phyloP scores from a whole-genome alignment of 2,888 invertebrate genomes.

The Priocnemis perturbator region DNA sequence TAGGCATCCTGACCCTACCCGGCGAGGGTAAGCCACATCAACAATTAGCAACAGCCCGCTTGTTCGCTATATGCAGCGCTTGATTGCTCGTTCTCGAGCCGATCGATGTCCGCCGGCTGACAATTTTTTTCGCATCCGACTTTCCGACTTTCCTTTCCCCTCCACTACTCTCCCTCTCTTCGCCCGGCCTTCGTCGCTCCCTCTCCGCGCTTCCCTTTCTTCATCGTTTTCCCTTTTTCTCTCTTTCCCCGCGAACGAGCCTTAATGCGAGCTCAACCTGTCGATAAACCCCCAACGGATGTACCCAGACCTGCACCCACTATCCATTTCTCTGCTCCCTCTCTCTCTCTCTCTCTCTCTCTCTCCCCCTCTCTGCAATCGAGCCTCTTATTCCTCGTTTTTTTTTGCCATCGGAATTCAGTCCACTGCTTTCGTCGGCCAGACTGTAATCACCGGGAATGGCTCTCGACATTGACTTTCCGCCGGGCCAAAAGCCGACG shows the following conservation, averaged over 20 bases:
- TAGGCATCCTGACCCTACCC: slow-evolving; percentile 7
- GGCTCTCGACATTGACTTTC: slow-evolving; percentile 38
- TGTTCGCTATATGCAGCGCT: slow-evolving; percentile 25
- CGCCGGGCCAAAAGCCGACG: neutral
- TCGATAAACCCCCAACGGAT: slow-evolving; percentile 56
- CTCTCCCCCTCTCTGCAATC: slow-evolving; percentile 7
- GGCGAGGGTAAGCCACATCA: slow-evolving; percentile 12
- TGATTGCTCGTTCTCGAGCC: slow-evolving; percentile 42
- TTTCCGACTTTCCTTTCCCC: neutral
- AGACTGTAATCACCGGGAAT: slow-evolving; percentile 61
- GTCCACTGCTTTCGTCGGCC: slow-evolving; percentile 29
- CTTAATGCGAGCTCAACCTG: slow-evolving; percentile 53
- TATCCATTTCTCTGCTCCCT: too few relatives aligned
- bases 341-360: slow-evolving; percentile 13
- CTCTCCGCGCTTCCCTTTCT: neutral
- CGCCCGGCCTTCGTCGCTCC: neutral
- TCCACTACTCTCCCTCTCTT: neutral
- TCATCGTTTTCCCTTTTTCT: neutral
- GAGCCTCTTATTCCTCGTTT: slow-evolving; percentile 4
- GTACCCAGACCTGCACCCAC: slow-evolving; percentile 8
- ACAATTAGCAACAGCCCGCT: slow-evolving; percentile 49
- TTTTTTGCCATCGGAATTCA: neutral
- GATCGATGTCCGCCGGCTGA: slow-evolving; percentile 44
- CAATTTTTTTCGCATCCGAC: slow-evolving; percentile 27
- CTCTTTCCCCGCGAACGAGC: slow-evolving; percentile 21